Evolutionary conservation across 2,113 vertebrate species (phyloP), one percentile per base, ranked within the genome.

Genomic region (Syngnathus floridae): DNA sequence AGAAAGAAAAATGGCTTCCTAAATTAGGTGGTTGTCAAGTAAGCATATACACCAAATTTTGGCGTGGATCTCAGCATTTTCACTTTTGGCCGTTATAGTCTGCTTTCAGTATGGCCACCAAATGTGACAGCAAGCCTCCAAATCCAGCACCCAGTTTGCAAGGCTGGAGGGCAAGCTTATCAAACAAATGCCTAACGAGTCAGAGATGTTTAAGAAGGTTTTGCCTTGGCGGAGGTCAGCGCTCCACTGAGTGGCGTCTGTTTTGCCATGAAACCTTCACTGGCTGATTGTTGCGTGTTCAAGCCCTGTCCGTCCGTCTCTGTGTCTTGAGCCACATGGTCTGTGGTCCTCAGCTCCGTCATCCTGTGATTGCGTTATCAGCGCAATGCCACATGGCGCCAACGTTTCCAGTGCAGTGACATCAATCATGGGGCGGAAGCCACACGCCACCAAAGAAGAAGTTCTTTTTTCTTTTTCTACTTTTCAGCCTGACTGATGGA

Each of bases 231-330:
- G 26, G 12, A 56, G 13, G 22, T 56, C 54, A 14, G 4, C 4
- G 10, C 52, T 26, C 11, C 21, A 26, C 22, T 22, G 21, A 26
- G 21, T 13, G 10, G 13, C 52, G 11, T 51, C 19, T 11, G n/a
- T n/a, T n/a, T n/a, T n/a, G n/a, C n/a, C n/a, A n/a, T n/a, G n/a
- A n/a, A n/a, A n/a, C n/a, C n/a, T n/a, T n/a, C n/a, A n/a, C n/a
- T n/a, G n/a, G n/a, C n/a, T n/a, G n/a, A n/a, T 49, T 51, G 48
- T 74, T 76, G 65, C 77, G 71, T 73, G 61, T 61, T 31, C 26
- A 31, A 57, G 62, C 35, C 3, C 56, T 37, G 40, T 31, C 26
- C 26, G 3, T 31, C 26, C 49, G 0, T 36, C n/a, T 56, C n/a
- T n/a, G n/a, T n/a, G n/a, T n/a, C n/a, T 54, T 54, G 41, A 37